Evolutionary conservation across 2,888 invertebrate genomes (phyloP), one percentile per base, ranked within the genome.

Genomic region (Alviniconcha strummeri): DNA sequence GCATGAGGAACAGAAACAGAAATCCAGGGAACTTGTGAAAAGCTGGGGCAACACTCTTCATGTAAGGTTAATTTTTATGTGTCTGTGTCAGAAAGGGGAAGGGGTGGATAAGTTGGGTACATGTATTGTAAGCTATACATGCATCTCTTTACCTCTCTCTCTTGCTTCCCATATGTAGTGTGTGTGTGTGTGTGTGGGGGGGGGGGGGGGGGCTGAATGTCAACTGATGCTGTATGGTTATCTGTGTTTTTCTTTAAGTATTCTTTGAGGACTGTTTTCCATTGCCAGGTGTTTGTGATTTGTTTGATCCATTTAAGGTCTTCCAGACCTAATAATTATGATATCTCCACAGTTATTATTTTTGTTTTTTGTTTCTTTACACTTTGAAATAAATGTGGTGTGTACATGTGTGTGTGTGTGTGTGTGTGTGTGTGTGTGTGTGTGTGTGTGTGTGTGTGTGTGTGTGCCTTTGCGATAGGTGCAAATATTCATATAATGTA

Each of bases 11-110:
- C 86, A 91, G 80, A 92, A 91, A 81, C 89, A 91, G 76, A 88
- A 88, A 80, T 93, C 93, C 8, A 91, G 92, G 83, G 92, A 93
- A 78, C 88, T 92, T 60, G 92, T 93, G 1, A 91, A 93, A 86
- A 90, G 92, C 84, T 94, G 94, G 94, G 89, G 91, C 80, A 94
- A 94, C 84, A 94, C 94, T 8, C 90, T 94, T 84, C 89, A 89
- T 80, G 94, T 94, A 90, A 89, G 92, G 85, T 75, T 69, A 9
- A 19, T 13, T 54, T 9, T 54, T 8, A 60, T 11, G 13, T 36
- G 17, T 54, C 17, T 77, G 36, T 52, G 17, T 77, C 55, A 77
- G 54, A 77, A 11, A 76, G 13, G 11, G 13, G 11, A 17, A 76
- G 7, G 56, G 13, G 54, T 36, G 3, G 5, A 9, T 56, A 9